A percentile compares a stretch with the other conserved stretches of the same genome.
These are phyloP conservation scores for Styela clava DNA, from an alignment of 23 tunicate genomes.

Conservation along the genomic window DNA sequence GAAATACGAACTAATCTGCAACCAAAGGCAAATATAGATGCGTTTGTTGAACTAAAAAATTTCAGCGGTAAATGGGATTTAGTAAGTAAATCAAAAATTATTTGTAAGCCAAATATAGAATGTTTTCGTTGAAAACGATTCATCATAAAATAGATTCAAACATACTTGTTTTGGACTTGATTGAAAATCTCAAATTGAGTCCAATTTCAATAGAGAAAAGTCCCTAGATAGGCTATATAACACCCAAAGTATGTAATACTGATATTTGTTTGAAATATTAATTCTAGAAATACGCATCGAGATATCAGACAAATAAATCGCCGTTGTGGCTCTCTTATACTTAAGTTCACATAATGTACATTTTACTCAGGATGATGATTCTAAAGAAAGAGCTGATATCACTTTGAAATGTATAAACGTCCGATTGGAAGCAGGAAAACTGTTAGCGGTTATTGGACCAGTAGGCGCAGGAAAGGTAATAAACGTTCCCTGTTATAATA, in stretches of 20 bases:
- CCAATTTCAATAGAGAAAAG: too few relatives aligned
- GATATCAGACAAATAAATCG: too few relatives aligned
- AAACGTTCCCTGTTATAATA: too few relatives aligned
- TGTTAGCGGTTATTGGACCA: constrained; percentile 70
- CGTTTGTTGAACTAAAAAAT: background rate
- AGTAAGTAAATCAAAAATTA: too few relatives aligned
- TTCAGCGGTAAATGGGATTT: background rate
- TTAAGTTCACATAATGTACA: too few relatives aligned
- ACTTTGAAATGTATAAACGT: constrained; percentile 30
- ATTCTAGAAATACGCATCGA: background rate
- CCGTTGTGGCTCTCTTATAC: too few relatives aligned
- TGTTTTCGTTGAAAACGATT: too few relatives aligned
- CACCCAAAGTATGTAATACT: background rate
- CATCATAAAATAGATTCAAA: too few relatives aligned
- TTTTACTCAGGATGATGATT: background rate
- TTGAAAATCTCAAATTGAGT: too few relatives aligned
- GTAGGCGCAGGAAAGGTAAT: constrained; percentile 69
- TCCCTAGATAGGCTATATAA: too few relatives aligned
- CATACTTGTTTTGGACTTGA: too few relatives aligned
- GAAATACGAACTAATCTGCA: background rate
- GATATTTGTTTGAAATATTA: background rate
- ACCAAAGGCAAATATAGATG: background rate
- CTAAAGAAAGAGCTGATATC: background rate
- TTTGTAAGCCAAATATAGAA: too few relatives aligned
- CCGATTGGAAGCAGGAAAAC: constrained; percentile 17